Evolutionary conservation across 2,113 vertebrate genomes (phyloP), one percentile per base, ranked within the genome.

Genomic region (Hipposideros armiger): DNA sequence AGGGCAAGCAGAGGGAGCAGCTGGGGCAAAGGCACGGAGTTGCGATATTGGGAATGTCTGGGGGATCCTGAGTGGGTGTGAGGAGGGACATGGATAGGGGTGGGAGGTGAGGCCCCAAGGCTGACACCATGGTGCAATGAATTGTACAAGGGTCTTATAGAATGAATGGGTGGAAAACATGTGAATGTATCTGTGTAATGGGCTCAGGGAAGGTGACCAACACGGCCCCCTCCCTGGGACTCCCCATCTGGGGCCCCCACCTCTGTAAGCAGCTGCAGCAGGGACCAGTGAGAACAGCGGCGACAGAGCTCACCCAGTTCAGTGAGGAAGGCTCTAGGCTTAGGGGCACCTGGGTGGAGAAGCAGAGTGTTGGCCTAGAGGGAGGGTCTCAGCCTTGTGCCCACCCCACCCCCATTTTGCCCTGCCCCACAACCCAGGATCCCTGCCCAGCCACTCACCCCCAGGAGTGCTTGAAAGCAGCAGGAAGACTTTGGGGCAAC

Each of bases 181-280:
- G 28, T 30, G 42, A 62, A 45, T 26, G 15, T 36, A 52, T 36
- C 13, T 20, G 3, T 22, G 26, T 54, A 36, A 90, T 24, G 15
- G 52, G 62, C 36, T 80, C 62, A 83, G 72, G 42, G 30, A n/a
- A 76, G n/a, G 28, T 3, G 6, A 30, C 2, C 6, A 28, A 22
- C 8, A 0, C 15, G 17, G 28, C 3, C 20, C 24, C 58, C 20
- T 52, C 16, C 69, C 36, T 40, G 28, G 30, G 62, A n/a, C 9
- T 11, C 30, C 60, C 36, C 50, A 17, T 32, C 60, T 15, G 30
- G 54, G 7, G 15, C 8, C 45, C 85, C 67, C 54, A 98, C 96
- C 95, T 98, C 95, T 0, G 94, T 97, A 60, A 98, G 87, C 76
- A 97, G 84, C 81, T 95, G 94, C 62, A 97, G 67, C 60, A 97